These are phyloP conservation scores for Panthera leo DNA, from an alignment of 2,113 vertebrate genomes.

Conservation along the genomic window DNA sequence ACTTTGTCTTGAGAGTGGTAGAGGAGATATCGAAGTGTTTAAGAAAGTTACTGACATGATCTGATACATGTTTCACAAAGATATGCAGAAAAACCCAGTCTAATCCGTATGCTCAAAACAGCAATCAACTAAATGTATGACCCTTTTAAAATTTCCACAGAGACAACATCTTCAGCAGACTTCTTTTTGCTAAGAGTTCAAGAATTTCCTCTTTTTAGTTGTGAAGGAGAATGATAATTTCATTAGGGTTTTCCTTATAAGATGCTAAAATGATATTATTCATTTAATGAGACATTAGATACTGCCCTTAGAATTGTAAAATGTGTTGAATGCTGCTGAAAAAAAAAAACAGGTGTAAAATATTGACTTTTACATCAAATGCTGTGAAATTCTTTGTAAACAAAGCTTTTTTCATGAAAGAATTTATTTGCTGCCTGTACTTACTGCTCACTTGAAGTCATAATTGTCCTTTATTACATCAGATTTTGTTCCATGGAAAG, in stretches of 20 bases:
- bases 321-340: background rate
- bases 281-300: background rate
- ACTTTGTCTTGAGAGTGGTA: background rate
- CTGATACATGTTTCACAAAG: background rate
- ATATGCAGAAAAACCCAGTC: background rate
- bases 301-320: background rate
- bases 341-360: background rate
- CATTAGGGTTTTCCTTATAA: background rate
- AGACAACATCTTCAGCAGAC: background rate
- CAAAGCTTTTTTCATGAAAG: background rate
- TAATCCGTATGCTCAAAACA: background rate
- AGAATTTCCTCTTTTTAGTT: background rate
- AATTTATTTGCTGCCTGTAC: background rate
- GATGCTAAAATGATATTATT: background rate
- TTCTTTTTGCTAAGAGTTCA: background rate
- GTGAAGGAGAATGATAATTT: background rate
- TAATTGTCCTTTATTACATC: slow-evolving; percentile 39
- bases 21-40: background rate
- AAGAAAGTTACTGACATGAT: background rate
- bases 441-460: slow-evolving; percentile 58
- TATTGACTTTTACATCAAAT: background rate
- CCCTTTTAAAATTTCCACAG: background rate
- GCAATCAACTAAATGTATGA: background rate
- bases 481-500: slow-evolving; percentile 17
- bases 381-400: slow-evolving; percentile 38